Evolutionary conservation across 1,140 invertebrate species (phyloP), one percentile per base, ranked within the genome.

Genomic region (Mizuhopecten yessoensis): DNA sequence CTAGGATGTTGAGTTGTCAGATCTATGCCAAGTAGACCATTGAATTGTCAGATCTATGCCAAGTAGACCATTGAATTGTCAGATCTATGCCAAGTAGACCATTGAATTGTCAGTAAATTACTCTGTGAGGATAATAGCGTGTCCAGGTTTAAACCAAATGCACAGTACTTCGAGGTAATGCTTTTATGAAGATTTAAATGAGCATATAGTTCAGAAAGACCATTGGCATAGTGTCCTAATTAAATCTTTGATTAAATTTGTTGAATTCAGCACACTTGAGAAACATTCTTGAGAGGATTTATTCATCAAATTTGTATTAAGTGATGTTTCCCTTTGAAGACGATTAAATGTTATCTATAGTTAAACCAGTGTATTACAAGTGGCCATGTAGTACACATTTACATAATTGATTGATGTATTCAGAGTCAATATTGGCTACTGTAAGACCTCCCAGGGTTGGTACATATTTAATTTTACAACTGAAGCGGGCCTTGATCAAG

Each of bases 371-470:
- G 9, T 7, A 45, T 45, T 45, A 45, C 42, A 15, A 45, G 42
- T 45, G 42, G 17, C 9, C 42, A 45, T 45, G 57, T 23, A 75
- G n/a, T 1, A 75, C 0, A n/a, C 23, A 75, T 75, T 75, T 75
- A 11, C n/a, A 75, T 75, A 75, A 75, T 75, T 75, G 57, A 75
- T 75, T 75, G 57, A 29, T 17, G 1, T 7, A 75, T 49, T 49
- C 20, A 49, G 20, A n/a, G n/a, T n/a, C n/a, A n/a, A n/a, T 57
- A 20, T 20, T 57, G 23, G 45, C 45, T 57, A 39, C n/a, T n/a
- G n/a, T 39, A 57, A 75, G n/a, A 75, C n/a, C n/a, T 75, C 57
- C n/a, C 57, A 13, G n/a, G n/a, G 57, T n/a, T 75, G 57, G 57
- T 29, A 75, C 57, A 75, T 75, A 0, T 45, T 39, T 13, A 13